Evolutionary conservation across 2,797 vertebrate genomes (phyloP).

Genomic region (Petrocephalus schoutedeni): DNA sequence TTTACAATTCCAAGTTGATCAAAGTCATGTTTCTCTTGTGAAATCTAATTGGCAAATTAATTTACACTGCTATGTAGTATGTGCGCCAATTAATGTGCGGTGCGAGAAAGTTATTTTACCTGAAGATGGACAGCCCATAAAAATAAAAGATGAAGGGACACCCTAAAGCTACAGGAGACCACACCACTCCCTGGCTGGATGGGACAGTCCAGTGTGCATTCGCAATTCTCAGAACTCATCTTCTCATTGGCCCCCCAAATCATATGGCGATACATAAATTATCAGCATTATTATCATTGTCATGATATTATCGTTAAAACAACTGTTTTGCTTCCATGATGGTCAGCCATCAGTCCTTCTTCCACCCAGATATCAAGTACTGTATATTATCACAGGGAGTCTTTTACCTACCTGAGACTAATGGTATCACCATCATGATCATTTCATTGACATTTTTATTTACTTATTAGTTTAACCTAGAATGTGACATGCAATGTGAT

Average conservation of each 20-base stretch:
- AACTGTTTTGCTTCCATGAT: neutral
- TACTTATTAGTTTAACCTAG: neutral
- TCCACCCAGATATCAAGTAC: neutral
- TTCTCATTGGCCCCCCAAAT: neutral
- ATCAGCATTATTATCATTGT: neutral
- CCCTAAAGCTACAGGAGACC: neutral
- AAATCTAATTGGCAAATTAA: constrained; percentile 34
- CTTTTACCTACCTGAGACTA: neutral
- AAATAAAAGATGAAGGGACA: neutral
- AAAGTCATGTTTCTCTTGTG: constrained; percentile 30
- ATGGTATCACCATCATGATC: neutral
- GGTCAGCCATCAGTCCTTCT: neutral
- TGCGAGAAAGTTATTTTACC: constrained; percentile 18
- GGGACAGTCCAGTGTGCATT: neutral
- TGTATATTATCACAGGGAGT: neutral
- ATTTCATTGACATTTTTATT: neutral
- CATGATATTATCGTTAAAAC: neutral
- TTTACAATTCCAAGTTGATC: constrained; percentile 26
- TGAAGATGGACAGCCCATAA: neutral
- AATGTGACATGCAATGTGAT: neutral
- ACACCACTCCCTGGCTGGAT: neutral
- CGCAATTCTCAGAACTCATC: neutral
- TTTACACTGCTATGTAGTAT: constrained; percentile 20
- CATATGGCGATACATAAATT: neutral
- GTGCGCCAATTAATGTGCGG: constrained; percentile 27